Conservation (phyloP, 2,113 vertebrate genomes). For the Patagioenas fasciata region DNA sequence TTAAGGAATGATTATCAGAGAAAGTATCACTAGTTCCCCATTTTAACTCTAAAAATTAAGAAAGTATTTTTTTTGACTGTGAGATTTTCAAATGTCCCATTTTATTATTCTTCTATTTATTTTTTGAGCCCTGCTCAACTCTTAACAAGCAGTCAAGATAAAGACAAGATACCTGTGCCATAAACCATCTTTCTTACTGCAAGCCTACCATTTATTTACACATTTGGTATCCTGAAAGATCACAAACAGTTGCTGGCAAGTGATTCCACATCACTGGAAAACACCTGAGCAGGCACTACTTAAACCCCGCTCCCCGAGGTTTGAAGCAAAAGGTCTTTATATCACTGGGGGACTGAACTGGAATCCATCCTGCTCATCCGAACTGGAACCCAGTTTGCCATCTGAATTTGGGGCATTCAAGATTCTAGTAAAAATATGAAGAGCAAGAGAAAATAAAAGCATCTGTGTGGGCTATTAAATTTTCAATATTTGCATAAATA, state of each 20-base stretch:
- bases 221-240: slow-evolving; percentile 14
- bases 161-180: neutral
- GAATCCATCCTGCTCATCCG: neutral
- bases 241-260: neutral
- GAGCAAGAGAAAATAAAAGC: neutral
- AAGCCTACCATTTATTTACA: slow-evolving; percentile 18
- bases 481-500: neutral
- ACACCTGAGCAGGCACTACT: neutral
- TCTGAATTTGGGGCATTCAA: neutral
- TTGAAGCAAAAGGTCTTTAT: neutral
- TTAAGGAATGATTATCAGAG: neutral
- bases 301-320: neutral
- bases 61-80: neutral
- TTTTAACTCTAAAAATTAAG: neutral
- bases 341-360: neutral
- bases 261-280: neutral
- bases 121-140: slow-evolving; percentile 79
- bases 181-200: neutral
- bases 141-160: slow-evolving; percentile 58
- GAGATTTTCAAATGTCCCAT: neutral
- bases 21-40: neutral
- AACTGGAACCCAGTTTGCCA: neutral
- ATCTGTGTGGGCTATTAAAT: neutral
- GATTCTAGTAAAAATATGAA: neutral
- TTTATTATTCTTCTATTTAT: neutral